Base-by-base conservation (phyloP, 37 sponge, comb jelly and placozoan genomes). In the Cliona cf. orientalis region DNA sequence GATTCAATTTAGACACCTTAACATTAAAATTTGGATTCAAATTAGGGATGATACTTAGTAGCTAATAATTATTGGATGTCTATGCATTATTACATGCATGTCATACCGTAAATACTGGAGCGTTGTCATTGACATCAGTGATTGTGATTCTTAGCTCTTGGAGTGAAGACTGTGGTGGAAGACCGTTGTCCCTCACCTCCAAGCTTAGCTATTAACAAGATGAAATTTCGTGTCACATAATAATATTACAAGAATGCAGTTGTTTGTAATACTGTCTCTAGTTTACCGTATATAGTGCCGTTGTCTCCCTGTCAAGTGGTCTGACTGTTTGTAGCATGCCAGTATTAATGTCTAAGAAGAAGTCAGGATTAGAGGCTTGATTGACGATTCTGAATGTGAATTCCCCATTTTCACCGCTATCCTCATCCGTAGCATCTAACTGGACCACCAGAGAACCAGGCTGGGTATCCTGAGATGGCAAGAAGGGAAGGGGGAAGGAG, bases 71-170 rank as follows among this genome's bases (percentile, higher is more conserved):
- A 21, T 21, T 37, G 6, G 4, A 36, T 37, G 23, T 12, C 28
- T 62, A 25, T 62, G 28, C 11, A 19, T n/a, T 7, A 19, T 25
- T 23, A 62, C 28, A 62, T 26, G 23, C 11, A 62, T 12, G 9
- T 44, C 78, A 5, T 78, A 78, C 78, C 41, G 23, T 21, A 32
- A 80, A 68, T 17, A 29, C 49, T 35, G 80, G 80, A 23, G 58
- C 40, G 28, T 80, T 80, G 58, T 80, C 80, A 32, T 80, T 46
- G 49, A 68, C 80, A 69, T 80, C 80, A 21, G 31, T 4, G 19
- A 80, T 49, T 3, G 14, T 65, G 49, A 78, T 7, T 12, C 49
- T 63, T 33, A 78, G 5, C 26, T 63, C 46, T 21, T 36, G 43
- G 17, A 46, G 78, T 46, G 78, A 19, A 6, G 49, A 29, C 49